Percentiles rank a stretch among this genome's conserved stretches.
These are phyloP conservation scores for Calyptomena viridis DNA, from an alignment of 2,113 vertebrate species.

Conservation along the genomic window DNA sequence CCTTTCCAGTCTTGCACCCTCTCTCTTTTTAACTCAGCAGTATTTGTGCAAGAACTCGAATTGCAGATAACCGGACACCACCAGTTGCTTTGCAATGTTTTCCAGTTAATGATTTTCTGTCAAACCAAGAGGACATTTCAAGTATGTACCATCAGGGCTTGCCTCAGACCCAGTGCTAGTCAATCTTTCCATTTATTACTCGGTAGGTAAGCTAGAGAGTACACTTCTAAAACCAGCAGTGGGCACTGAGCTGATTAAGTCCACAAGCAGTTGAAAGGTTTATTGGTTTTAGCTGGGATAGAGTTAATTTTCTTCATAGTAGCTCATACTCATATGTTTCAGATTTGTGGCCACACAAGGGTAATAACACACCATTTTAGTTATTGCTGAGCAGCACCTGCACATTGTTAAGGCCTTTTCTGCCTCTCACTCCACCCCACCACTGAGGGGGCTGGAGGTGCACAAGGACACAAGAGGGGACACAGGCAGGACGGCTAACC, in stretches of 20 bases:
- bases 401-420: background rate
- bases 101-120: background rate
- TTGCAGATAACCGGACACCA: background rate
- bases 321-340: background rate
- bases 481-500: background rate
- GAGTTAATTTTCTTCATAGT: background rate
- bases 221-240: background rate
- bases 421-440: background rate
- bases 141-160: background rate
- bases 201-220: background rate
- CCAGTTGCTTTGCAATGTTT: background rate
- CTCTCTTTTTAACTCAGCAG: background rate
- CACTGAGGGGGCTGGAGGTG: fast-evolving
- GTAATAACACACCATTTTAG: background rate
- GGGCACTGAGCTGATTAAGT: background rate
- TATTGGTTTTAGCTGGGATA: background rate
- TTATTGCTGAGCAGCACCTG: background rate
- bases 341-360: background rate
- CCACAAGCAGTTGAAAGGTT: background rate
- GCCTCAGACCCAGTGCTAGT: background rate
- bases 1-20: background rate
- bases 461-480: background rate
- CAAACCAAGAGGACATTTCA: background rate
- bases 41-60: background rate
- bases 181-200: background rate